Evolutionary conservation across 1,140 invertebrate species (phyloP).

Genomic region (Limonius californicus): DNA sequence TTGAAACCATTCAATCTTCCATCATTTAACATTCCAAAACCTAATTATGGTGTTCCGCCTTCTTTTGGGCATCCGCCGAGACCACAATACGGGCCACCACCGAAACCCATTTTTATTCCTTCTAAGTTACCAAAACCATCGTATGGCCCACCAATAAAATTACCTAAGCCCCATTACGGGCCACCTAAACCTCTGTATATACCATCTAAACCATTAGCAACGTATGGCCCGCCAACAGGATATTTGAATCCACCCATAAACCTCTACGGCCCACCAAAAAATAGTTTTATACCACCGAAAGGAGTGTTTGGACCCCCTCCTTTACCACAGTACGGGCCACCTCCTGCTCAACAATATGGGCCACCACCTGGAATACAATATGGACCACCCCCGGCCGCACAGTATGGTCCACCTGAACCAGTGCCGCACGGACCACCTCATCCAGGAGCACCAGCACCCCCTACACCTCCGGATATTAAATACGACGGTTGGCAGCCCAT

Average conservation of each 20-base stretch:
- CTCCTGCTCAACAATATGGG: conserved; percentile 32
- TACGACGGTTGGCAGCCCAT: conserved; percentile 84
- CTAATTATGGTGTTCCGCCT: not conserved
- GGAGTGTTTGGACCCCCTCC: conserved; percentile 44
- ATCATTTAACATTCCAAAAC: conserved; percentile 3
- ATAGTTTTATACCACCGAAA: conserved; percentile 50
- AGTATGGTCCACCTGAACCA: conserved; percentile 44
- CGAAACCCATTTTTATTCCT: not conserved
- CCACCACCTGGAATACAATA: conserved; percentile 47
- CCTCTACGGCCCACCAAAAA: conserved; percentile 44
- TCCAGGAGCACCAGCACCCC: conserved; percentile 65
- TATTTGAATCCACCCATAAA: not conserved
- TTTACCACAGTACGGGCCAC: no score
- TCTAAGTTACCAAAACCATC: not conserved
- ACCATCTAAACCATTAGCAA: conserved; percentile 23
- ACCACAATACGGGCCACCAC: not conserved
- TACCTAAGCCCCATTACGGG: not conserved
- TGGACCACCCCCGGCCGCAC: conserved; percentile 44
- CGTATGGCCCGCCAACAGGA: conserved; percentile 27
- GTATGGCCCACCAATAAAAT: not conserved
- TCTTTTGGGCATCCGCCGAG: not conserved
- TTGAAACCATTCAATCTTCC: conserved; percentile 28
- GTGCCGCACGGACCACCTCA: conserved; percentile 53
- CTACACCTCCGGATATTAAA: conserved; percentile 68
- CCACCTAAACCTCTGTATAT: conserved; percentile 18